Percentiles rank a stretch among this genome's conserved stretches.
Conservation (phyloP, 2,113 vertebrate genomes). For the Turnix velox region DNA sequence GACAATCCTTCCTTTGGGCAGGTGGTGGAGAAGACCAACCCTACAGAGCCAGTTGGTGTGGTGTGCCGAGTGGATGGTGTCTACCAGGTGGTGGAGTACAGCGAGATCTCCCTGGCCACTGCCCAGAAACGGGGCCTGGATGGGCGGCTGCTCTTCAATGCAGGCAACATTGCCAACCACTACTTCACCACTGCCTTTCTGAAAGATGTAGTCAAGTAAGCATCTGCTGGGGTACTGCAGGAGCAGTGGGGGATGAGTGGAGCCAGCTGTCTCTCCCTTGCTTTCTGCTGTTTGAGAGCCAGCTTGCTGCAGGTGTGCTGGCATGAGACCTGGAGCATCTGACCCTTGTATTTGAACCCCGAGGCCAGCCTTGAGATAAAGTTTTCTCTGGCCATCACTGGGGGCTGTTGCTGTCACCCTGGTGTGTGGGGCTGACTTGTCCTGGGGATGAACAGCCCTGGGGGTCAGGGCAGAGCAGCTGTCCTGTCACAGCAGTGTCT, state of each 20-base stretch:
- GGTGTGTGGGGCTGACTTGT: fast-evolving
- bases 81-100: conserved; percentile 97
- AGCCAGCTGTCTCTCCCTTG: not conserved
- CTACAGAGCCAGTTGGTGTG: conserved; percentile 92
- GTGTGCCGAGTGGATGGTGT: conserved; percentile 89
- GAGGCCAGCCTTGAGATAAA: not conserved
- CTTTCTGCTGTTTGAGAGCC: not conserved
- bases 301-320: not conserved
- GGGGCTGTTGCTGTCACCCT: not conserved
- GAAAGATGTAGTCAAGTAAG: conserved; percentile 87
- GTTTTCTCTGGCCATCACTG: fast-evolving
- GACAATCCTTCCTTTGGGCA: conserved; percentile 32
- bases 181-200: conserved; percentile 91
- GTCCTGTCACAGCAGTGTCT: not conserved
- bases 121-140: conserved; percentile 84
- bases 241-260: fast-evolving
- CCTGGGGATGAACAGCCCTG: not conserved
- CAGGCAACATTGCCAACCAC: conserved; percentile 94
- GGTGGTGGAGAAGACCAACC: conserved; percentile 98
- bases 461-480: not conserved
- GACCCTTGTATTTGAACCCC: fast-evolving
- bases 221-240: not conserved
- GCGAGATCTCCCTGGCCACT: conserved; percentile 90
- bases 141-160: conserved; percentile 88
- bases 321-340: not conserved